A percentile compares a stretch with the other conserved stretches of the same genome.
phyloP scores from a whole-genome alignment of 2,888 invertebrate species.

The Fragum whitleyi region DNA sequence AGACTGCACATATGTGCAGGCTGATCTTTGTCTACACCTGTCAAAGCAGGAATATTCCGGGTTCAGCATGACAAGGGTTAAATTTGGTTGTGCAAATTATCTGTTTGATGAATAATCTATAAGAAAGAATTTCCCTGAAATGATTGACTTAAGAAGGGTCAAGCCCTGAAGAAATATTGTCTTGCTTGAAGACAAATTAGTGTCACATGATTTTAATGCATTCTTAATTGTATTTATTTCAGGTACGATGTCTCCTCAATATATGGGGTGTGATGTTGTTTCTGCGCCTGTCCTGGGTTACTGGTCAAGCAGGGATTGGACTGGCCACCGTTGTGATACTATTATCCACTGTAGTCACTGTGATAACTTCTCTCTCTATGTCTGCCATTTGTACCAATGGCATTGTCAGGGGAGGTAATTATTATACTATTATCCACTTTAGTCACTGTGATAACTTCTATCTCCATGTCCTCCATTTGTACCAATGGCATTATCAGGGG shows the following conservation, averaged over 20 bases:
- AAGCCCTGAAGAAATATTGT: no score
- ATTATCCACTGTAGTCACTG: conserved; percentile 87
- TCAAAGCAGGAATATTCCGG: no score
- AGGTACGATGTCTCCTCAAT: conserved; percentile 97
- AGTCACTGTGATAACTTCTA: conserved; percentile 93
- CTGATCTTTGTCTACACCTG: no score
- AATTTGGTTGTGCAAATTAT: no score
- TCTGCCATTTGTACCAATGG: conserved; percentile 99
- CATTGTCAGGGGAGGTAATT: conserved; percentile 97
- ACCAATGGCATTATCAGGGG: conserved; percentile 99
- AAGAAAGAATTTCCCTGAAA: no score
- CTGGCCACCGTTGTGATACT: conserved; percentile 85
- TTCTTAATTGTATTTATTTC: conserved; percentile 69
- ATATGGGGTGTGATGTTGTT: conserved; percentile 99
- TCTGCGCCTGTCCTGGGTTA: conserved; percentile 98
- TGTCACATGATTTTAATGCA: no score
- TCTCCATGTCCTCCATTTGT: conserved; percentile 99
- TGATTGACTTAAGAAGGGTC: no score
- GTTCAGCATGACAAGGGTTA: no score
- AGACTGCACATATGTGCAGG: no score
- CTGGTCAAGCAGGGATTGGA: conserved; percentile 96
- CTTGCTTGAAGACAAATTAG: no score
- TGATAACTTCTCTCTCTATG: conserved; percentile 97
- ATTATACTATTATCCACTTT: conserved; percentile 81
- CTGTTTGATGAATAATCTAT: no score